phyloP scores from a whole-genome alignment of 2,888 invertebrate genomes.

The Meliscaeva auricollis region DNA sequence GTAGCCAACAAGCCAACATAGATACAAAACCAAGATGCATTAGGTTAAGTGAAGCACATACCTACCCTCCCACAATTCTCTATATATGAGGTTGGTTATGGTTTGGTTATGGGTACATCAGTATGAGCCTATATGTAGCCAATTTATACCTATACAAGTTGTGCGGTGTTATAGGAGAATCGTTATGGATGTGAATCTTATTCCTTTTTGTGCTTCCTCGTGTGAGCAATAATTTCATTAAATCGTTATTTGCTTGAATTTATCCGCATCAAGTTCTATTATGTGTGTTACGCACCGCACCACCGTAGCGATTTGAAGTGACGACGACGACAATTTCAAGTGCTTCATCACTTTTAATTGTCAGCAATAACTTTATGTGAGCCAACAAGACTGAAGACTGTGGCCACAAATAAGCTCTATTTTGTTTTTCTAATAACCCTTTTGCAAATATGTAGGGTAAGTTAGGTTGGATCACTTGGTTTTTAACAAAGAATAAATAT shows the following conservation, averaged over 20 bases:
- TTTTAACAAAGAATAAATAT: background rate
- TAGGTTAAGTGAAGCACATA: background rate
- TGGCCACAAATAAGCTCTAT: slow-evolving; percentile 44
- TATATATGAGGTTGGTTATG: background rate
- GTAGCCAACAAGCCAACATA: slow-evolving; percentile 10
- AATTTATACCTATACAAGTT: background rate
- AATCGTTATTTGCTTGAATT: slow-evolving; percentile 46
- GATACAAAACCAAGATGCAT: slow-evolving; percentile 28
- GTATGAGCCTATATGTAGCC: slow-evolving; percentile 10
- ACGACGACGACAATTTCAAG: slow-evolving; percentile 8
- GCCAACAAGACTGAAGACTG: slow-evolving; percentile 36
- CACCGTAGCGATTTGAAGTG: slow-evolving; percentile 22
- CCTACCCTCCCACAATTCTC: too few relatives aligned
- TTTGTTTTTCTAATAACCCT: slow-evolving; percentile 2
- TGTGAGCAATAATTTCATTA: slow-evolving; percentile 61
- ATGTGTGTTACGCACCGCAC: background rate
- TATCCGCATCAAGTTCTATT: background rate
- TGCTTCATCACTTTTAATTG: slow-evolving; percentile 66
- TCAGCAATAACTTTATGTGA: slow-evolving; percentile 43
- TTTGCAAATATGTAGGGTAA: background rate
- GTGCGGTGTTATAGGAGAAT: background rate
- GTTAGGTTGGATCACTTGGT: background rate
- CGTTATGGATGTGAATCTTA: background rate
- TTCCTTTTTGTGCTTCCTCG: background rate
- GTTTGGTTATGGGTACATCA: background rate